Percentiles rank a stretch among this genome's conserved stretches.
These are phyloP conservation scores for Temnothorax curvispinosus DNA, from an alignment of 1,140 invertebrate species.

Conservation along the genomic window DNA sequence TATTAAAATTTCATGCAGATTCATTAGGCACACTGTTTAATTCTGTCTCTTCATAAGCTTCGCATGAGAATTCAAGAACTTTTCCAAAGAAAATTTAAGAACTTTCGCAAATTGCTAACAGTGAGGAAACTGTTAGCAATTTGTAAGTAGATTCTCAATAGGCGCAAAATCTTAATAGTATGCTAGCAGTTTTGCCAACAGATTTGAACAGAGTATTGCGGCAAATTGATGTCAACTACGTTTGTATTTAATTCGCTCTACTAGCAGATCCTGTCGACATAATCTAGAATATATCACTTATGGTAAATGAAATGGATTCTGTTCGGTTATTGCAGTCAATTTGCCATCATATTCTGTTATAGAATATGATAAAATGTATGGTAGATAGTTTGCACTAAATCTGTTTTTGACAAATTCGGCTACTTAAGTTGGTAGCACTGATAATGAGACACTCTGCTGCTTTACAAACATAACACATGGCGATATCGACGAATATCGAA, in stretches of 20 bases:
- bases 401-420: no score
- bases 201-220: background rate
- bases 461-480: background rate
- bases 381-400: no score
- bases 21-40: background rate
- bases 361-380: no score
- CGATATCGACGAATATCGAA: background rate
- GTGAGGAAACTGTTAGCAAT: background rate
- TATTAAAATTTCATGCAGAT: background rate
- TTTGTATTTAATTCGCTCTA: background rate
- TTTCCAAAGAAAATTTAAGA: background rate
- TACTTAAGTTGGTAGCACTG: no score
- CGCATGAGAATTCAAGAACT: background rate
- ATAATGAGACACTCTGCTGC: no score
- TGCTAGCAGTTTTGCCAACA: background rate
- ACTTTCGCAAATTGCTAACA: background rate
- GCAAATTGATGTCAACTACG: background rate
- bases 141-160: background rate
- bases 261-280: no score
- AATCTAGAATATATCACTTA: no score
- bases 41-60: background rate
- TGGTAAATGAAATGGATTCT: no score
- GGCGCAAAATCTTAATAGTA: background rate
- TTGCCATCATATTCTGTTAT: no score
- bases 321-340: no score